phyloP scores from a whole-genome alignment of 2,113 vertebrate genomes.

The Condylura cristata region DNA sequence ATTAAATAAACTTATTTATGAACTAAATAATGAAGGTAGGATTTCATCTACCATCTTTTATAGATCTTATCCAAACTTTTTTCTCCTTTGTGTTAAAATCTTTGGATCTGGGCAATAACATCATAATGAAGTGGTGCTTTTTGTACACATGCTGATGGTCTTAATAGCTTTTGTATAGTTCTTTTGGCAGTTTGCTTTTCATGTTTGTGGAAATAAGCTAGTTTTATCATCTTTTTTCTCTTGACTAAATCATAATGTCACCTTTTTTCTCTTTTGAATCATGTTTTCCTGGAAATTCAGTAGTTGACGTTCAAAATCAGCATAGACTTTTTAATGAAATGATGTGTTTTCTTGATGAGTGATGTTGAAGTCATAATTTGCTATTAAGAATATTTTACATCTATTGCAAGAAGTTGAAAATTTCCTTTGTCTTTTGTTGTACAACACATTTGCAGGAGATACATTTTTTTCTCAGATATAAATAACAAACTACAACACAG shows the following conservation, averaged over 20 bases:
- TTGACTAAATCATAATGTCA: neutral
- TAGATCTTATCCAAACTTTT: neutral
- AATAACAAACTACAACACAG: neutral
- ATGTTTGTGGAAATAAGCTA: neutral
- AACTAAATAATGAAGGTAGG: no score
- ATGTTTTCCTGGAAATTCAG: neutral
- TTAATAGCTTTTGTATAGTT: neutral
- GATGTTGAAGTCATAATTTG: neutral
- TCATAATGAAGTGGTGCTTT: neutral
- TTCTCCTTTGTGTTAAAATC: neutral
- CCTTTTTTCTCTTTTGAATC: neutral
- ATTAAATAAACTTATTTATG: neutral
- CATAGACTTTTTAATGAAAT: neutral
- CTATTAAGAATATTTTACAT: neutral
- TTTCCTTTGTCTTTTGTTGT: neutral
- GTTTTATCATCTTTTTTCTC: neutral
- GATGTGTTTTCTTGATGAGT: neutral
- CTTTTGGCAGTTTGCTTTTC: neutral
- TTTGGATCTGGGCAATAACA: neutral
- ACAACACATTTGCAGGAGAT: neutral
- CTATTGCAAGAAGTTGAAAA: neutral
- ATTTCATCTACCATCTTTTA: neutral
- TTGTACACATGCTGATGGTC: neutral
- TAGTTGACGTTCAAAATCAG: neutral
- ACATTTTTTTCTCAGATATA: neutral